phyloP scores from a whole-genome alignment of 1,140 invertebrate genomes.

The Eupristina koningsbergeri region DNA sequence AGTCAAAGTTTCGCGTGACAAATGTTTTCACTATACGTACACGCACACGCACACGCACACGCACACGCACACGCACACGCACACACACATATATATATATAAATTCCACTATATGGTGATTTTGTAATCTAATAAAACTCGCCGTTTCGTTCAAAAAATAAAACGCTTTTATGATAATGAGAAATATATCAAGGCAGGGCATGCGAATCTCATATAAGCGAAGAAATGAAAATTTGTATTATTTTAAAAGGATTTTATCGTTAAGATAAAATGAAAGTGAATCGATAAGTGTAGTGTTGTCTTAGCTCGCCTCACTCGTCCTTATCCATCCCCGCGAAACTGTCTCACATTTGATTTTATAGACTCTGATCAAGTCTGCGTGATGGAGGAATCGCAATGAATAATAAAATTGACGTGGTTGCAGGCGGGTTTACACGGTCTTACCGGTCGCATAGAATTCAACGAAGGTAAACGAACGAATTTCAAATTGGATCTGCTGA shows the following conservation, averaged over 20 bases:
- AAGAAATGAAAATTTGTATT: constrained; percentile 35
- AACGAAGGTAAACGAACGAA: constrained; percentile 86
- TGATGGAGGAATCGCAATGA: background rate
- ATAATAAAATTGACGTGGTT: constrained; percentile 51
- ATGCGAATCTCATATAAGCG: background rate
- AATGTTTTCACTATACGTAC: too few relatives aligned
- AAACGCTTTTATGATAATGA: constrained; percentile 23
- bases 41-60: too few relatives aligned
- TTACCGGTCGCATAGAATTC: constrained; percentile 92
- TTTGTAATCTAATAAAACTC: background rate
- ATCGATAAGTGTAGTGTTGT: background rate
- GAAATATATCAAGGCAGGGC: constrained; percentile 9
- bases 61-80: too few relatives aligned
- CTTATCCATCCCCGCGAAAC: background rate
- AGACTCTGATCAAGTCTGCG: background rate
- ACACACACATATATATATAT: too few relatives aligned
- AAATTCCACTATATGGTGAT: background rate
- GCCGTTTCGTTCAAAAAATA: background rate
- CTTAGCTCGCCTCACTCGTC: background rate
- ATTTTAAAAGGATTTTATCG: constrained; percentile 41
- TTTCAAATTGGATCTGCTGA: constrained; percentile 89
- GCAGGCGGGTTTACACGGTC: constrained; percentile 84
- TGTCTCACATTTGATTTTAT: constrained; percentile 16
- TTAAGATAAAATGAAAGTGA: constrained; percentile 26
- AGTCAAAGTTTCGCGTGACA: too few relatives aligned